These are phyloP conservation scores for Hypercompe scribonia DNA, from an alignment of 2,888 invertebrate species.

Conservation along the genomic window DNA sequence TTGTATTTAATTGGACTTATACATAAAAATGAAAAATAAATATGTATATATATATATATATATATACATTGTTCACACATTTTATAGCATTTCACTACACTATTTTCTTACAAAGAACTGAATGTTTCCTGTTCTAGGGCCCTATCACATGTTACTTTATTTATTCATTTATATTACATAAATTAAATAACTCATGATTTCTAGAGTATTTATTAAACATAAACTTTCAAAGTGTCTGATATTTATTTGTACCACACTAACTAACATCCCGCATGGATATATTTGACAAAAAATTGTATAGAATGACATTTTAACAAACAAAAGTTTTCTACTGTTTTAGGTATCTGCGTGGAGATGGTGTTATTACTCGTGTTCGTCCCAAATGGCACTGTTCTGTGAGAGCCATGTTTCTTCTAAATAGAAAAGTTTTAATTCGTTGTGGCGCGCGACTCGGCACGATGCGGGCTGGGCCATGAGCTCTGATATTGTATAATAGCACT, in stretches of 20 bases:
- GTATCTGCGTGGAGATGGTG: slow-evolving; percentile 58
- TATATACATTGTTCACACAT: no score
- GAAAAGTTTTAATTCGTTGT: slow-evolving; percentile 77
- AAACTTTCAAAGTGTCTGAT: not conserved
- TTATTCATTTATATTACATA: no score
- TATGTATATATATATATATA: no score
- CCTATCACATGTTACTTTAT: no score
- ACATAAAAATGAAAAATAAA: no score
- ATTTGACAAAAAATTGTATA: slow-evolving; percentile 54
- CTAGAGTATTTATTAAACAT: not conserved
- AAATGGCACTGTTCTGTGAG: slow-evolving; percentile 55
- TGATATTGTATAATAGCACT: slow-evolving; percentile 28
- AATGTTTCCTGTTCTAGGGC: no score
- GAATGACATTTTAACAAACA: slow-evolving; percentile 61
- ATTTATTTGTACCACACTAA: slow-evolving; percentile 35
- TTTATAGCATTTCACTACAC: no score
- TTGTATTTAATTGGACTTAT: no score
- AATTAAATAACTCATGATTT: no score
- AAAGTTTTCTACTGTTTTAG: slow-evolving; percentile 55
- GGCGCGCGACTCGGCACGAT: slow-evolving; percentile 60
- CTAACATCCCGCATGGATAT: slow-evolving; percentile 51
- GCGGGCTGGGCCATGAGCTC: slow-evolving; percentile 26
- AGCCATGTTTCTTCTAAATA: slow-evolving; percentile 70
- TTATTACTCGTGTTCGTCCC: slow-evolving; percentile 62
- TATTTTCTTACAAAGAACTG: no score